phyloP scores from a whole-genome alignment of 2,888 invertebrate genomes.

The Hypolimnas misippus region DNA sequence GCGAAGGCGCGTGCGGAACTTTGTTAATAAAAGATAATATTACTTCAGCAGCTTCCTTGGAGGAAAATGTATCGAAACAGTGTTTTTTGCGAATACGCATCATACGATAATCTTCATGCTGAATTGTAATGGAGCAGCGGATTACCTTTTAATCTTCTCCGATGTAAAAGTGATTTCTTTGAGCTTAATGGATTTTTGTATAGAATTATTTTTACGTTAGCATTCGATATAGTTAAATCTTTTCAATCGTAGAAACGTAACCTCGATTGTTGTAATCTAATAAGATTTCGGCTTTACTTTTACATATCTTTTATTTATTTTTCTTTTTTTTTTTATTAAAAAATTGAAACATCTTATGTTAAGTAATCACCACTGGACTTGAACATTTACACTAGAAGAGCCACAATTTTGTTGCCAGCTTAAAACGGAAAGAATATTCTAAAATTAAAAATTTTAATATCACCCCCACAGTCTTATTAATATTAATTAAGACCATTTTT shows the following conservation, averaged over 20 bases:
- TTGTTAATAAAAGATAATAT: no score
- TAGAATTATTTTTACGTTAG: background rate
- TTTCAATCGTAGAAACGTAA: background rate
- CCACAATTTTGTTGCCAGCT: no score
- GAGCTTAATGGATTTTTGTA: slow-evolving; percentile 17
- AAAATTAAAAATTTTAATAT: no score
- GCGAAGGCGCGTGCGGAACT: no score
- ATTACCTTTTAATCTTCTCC: slow-evolving; percentile 27
- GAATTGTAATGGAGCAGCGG: slow-evolving; percentile 29
- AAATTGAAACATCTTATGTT: no score
- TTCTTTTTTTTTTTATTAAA: no score
- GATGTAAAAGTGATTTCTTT: slow-evolving; percentile 14
- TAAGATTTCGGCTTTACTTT: background rate
- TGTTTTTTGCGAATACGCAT: slow-evolving; percentile 2
- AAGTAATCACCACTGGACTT: no score
- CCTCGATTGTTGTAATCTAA: background rate
- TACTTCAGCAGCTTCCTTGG: background rate
- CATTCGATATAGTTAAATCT: background rate
- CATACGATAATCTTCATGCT: slow-evolving; percentile 18
- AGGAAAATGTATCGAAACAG: slow-evolving; percentile 14
- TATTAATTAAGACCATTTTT: no score
- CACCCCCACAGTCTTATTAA: no score
- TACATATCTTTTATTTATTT: no score
- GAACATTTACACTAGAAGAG: no score
- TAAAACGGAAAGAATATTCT: no score